Evolutionary conservation across 2,113 vertebrate species (phyloP).

Genomic region (Semnornis frantzii): DNA sequence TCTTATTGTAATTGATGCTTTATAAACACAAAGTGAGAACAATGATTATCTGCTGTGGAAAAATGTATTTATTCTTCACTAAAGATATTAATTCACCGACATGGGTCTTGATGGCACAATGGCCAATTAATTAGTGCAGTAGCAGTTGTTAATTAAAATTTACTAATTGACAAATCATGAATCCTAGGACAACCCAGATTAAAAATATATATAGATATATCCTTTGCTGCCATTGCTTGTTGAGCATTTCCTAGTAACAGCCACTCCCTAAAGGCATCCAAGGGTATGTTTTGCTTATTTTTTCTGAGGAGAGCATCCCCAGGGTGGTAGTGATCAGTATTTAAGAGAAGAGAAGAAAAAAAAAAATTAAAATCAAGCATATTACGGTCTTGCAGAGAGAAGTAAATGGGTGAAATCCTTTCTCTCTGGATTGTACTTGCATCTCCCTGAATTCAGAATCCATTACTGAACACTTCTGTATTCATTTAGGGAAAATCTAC

Average conservation of each 20-base stretch:
- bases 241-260: background rate
- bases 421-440: background rate
- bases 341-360: background rate
- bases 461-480: background rate
- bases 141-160: background rate
- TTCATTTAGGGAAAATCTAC: background rate
- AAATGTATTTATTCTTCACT: background rate
- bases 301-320: background rate
- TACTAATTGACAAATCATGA: background rate
- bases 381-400: background rate
- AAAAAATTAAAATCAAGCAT: background rate
- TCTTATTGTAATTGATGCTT: background rate
- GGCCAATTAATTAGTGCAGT: background rate
- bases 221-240: background rate
- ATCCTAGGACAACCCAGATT: background rate
- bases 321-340: background rate
- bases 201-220: background rate
- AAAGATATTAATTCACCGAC: background rate
- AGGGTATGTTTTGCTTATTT: background rate
- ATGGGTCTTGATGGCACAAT: background rate
- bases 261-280: background rate
- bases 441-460: background rate
- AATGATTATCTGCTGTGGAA: background rate
- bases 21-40: background rate
- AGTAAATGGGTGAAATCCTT: background rate